phyloP scores from a whole-genome alignment of 2,113 vertebrate species.

The Aphyosemion australe region DNA sequence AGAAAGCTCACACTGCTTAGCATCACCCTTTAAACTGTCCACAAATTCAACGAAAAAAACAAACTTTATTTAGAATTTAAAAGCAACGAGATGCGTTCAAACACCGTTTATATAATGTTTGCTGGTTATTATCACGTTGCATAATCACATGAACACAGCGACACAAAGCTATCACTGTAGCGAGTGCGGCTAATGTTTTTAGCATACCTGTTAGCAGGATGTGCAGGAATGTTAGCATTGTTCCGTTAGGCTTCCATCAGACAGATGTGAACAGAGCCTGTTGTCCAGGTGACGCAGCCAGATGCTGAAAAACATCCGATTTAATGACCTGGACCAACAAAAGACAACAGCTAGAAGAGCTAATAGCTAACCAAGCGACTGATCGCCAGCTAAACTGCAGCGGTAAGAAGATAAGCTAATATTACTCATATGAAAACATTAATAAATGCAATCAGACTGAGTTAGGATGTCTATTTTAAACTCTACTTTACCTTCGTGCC shows the following conservation, averaged over 20 bases:
- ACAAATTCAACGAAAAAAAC: no score
- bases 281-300: conserved; percentile 11
- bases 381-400: not conserved
- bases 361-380: conserved; percentile 26
- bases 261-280: conserved; percentile 13
- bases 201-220: conserved; percentile 68
- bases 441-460: not conserved
- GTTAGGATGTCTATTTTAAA: not conserved
- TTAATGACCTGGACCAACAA: conserved; percentile 8
- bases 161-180: not conserved
- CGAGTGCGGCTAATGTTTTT: not conserved
- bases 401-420: not conserved
- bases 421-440: no score
- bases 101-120: not conserved
- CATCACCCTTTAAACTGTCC: no score
- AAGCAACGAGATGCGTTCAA: no score
- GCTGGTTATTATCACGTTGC: conserved; percentile 7
- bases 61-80: not conserved
- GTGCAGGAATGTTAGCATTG: conserved; percentile 67
- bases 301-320: conserved; percentile 36
- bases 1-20: no score
- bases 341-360: conserved; percentile 1
- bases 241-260: conserved; percentile 63
- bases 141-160: conserved; percentile 10
- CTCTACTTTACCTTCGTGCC: not conserved